Percentiles rank a stretch among this genome's conserved stretches.
phyloP scores from a whole-genome alignment of 2,797 vertebrate genomes.

The Tokudaia muenninki region DNA sequence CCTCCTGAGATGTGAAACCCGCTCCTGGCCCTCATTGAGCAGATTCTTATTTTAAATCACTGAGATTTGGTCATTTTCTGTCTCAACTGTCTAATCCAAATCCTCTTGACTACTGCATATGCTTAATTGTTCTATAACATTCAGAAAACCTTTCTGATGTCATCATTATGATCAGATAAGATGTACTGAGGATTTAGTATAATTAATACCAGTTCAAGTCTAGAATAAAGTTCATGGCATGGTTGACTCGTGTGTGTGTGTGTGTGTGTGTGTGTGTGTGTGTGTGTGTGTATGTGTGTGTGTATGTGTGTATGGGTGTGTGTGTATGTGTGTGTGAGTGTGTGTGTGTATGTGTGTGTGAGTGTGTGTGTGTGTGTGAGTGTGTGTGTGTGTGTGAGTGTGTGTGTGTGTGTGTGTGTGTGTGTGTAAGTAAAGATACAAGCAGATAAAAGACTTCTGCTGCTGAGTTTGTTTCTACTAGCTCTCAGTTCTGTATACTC shows the following conservation, averaged over 20 bases:
- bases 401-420: not conserved
- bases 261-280: not conserved
- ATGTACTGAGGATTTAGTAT: not conserved
- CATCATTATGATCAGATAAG: conserved; percentile 19
- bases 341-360: not conserved
- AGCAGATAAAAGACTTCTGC: not conserved
- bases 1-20: not conserved
- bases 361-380: not conserved
- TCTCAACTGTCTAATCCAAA: not conserved
- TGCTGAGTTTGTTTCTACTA: not conserved
- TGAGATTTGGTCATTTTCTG: not conserved
- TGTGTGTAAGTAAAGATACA: not conserved
- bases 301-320: not conserved
- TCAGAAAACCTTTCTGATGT: not conserved
- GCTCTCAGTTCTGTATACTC: conserved; percentile 7
- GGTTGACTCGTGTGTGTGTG: not conserved
- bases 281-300: not conserved
- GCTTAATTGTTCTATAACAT: not conserved
- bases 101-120: not conserved
- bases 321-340: not conserved
- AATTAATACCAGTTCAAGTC: conserved; percentile 16
- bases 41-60: conserved; percentile 1
- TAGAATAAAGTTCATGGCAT: conserved; percentile 12
- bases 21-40: not conserved
- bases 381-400: not conserved